phyloP scores from a whole-genome alignment of 2,888 invertebrate genomes.

The Oscheius sp. region DNA sequence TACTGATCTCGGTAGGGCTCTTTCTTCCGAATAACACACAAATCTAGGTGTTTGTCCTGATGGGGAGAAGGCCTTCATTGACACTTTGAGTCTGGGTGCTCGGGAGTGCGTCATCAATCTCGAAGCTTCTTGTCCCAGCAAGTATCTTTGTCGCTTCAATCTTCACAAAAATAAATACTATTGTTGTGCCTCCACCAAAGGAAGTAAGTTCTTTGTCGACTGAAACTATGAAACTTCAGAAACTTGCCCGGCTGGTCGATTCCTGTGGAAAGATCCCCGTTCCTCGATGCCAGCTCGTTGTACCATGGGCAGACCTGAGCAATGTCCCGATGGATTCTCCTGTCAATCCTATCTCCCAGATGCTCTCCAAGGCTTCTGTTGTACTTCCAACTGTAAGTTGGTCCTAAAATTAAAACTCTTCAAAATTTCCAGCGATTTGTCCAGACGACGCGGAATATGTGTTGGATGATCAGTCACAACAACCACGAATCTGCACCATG shows the following conservation, averaged over 20 bases:
- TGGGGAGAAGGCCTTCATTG: constrained; percentile 62
- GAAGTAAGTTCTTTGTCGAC: constrained; percentile 30
- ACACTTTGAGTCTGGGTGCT: constrained; percentile 55
- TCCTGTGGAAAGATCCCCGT: constrained; percentile 48
- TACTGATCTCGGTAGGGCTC: constrained; percentile 44
- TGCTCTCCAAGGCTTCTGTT: constrained; percentile 58
- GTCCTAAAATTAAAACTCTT: background rate
- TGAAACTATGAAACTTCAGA: constrained; percentile 32
- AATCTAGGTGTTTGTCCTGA: constrained; percentile 54
- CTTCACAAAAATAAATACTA: constrained; percentile 55
- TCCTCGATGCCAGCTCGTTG: constrained; percentile 42
- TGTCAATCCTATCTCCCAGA: constrained; percentile 52
- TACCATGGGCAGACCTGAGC: constrained; percentile 52
- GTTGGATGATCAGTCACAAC: constrained; percentile 51
- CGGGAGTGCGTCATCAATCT: constrained; percentile 57
- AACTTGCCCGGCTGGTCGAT: constrained; percentile 54
- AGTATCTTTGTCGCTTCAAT: constrained; percentile 58
- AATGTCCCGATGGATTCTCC: constrained; percentile 52
- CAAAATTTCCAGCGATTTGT: constrained; percentile 38
- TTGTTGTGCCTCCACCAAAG: constrained; percentile 51
- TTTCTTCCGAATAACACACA: background rate
- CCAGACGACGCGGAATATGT: constrained; percentile 53
- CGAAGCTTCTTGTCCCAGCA: constrained; percentile 51
- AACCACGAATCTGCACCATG: constrained; percentile 50
- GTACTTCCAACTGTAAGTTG: constrained; percentile 38